A percentile compares a stretch with the other conserved stretches of the same genome.
phyloP scores from a whole-genome alignment of 2,797 vertebrate genomes.

The Kryptolebias ocellatus region DNA sequence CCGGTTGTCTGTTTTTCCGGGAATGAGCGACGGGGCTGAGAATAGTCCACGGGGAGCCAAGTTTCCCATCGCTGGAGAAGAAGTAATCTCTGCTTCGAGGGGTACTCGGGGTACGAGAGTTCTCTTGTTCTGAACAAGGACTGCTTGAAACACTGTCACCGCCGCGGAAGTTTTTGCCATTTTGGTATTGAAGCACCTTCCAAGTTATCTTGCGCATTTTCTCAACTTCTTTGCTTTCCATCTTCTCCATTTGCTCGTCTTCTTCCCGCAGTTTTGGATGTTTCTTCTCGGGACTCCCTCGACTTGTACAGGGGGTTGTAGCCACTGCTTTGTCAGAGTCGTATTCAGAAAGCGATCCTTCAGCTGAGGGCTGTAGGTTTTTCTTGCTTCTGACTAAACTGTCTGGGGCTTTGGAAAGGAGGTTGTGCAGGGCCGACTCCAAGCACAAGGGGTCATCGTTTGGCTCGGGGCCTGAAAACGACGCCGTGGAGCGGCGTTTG shows the following conservation, averaged over 20 bases:
- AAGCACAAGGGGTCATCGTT: slow-evolving; percentile 44
- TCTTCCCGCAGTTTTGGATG: slow-evolving; percentile 27
- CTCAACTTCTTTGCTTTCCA: slow-evolving; percentile 36
- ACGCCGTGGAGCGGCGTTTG: slow-evolving; percentile 70
- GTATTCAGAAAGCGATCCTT: slow-evolving; percentile 31
- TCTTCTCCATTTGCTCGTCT: neutral
- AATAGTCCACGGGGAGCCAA: slow-evolving; percentile 80
- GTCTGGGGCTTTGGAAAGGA: slow-evolving; percentile 58
- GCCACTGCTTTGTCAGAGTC: slow-evolving; percentile 7
- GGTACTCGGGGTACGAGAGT: slow-evolving; percentile 51
- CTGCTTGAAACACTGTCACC: slow-evolving; percentile 27
- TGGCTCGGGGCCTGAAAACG: slow-evolving; percentile 35
- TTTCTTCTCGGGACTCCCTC: slow-evolving; percentile 40
- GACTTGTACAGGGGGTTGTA: neutral
- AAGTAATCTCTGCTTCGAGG: slow-evolving; percentile 70
- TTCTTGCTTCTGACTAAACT: slow-evolving; percentile 55
- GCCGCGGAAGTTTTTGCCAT: slow-evolving; percentile 16
- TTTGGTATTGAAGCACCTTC: slow-evolving; percentile 62
- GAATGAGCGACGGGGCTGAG: slow-evolving; percentile 73
- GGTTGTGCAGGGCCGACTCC: slow-evolving; percentile 76
- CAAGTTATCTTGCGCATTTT: slow-evolving; percentile 49
- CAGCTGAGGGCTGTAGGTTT: slow-evolving; percentile 8
- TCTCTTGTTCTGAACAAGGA: neutral
- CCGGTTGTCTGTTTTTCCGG: slow-evolving; percentile 6
- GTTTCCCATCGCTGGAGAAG: slow-evolving; percentile 56